phyloP scores from a whole-genome alignment of 2,888 invertebrate genomes.

The Bursaphelenchus okinawaensis region DNA sequence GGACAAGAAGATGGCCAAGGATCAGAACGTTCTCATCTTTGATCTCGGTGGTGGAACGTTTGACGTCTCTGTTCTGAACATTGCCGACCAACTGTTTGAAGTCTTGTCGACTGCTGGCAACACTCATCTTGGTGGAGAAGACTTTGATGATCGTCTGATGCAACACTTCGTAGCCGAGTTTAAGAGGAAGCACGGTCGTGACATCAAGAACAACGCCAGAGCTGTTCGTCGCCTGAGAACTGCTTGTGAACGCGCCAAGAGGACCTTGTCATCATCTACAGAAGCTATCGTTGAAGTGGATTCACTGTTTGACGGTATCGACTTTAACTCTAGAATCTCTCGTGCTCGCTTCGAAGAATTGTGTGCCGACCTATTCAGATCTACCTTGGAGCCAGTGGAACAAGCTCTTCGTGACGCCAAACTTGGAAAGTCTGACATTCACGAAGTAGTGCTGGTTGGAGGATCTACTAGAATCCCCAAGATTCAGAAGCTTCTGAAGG shows the following conservation, averaged over 20 bases:
- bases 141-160: conserved; percentile 64
- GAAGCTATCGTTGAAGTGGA: conserved; percentile 73
- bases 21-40: conserved; percentile 84
- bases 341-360: conserved; percentile 83
- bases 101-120: conserved; percentile 36
- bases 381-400: conserved; percentile 75
- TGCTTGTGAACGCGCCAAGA: conserved; percentile 71
- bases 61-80: conserved; percentile 93
- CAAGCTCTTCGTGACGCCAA: conserved; percentile 68
- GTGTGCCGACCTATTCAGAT: conserved; percentile 33
- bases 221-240: conserved; percentile 82
- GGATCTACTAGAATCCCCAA: conserved; percentile 76
- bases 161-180: conserved; percentile 59
- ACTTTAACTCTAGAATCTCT: conserved; percentile 89
- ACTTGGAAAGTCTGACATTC: conserved; percentile 63
- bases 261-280: conserved; percentile 63
- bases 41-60: conserved; percentile 99
- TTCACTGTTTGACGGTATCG: conserved; percentile 85
- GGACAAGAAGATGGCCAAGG: conserved; percentile 31
- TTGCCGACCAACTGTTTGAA: conserved; percentile 70
- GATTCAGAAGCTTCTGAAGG: conserved; percentile 78
- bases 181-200: conserved; percentile 71
- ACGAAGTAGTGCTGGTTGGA: conserved; percentile 69
- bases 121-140: conserved; percentile 43
- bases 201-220: conserved; percentile 76